Percentiles rank a stretch among this genome's conserved stretches.
These are phyloP conservation scores for Onychomys torridus DNA, from an alignment of 2,797 vertebrate species.

Conservation along the genomic window DNA sequence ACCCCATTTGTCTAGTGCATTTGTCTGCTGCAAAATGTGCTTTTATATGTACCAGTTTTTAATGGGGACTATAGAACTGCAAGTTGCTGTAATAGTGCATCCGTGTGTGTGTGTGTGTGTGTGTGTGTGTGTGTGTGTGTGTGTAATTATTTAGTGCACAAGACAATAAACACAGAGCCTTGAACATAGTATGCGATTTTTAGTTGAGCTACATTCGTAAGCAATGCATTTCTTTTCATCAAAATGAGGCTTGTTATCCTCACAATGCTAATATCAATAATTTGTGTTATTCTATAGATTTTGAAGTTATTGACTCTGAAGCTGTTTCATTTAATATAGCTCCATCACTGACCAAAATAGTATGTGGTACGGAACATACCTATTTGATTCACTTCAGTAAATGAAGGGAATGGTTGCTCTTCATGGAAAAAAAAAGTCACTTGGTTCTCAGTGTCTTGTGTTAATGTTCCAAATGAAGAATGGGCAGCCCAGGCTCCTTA, in stretches of 20 bases:
- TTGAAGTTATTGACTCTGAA: conserved; percentile 14
- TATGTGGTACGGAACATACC: not conserved
- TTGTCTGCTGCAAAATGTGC: not conserved
- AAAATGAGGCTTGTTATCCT: not conserved
- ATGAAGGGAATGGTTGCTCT: not conserved
- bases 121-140: not conserved
- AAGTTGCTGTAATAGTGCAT: not conserved
- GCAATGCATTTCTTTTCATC: not conserved
- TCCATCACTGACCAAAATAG: not conserved
- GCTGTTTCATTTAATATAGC: conserved; percentile 49
- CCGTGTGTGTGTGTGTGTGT: not conserved
- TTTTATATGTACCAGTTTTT: not conserved
- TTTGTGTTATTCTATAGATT: not conserved
- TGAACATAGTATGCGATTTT: not conserved
- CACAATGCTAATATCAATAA: not conserved
- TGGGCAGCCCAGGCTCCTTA: not conserved
- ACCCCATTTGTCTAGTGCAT: not conserved
- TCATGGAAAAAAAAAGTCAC: not conserved
- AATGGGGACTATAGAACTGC: not conserved
- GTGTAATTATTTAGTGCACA: too few relatives aligned
- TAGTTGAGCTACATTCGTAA: not conserved
- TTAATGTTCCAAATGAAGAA: conserved; percentile 15
- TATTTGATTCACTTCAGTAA: conserved; percentile 20
- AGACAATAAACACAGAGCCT: not conserved
- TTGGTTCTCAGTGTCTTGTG: conserved; percentile 7